These are phyloP conservation scores for Drosophila sordidapex DNA, from an alignment of 2,888 invertebrate genomes.

Conservation along the genomic window DNA sequence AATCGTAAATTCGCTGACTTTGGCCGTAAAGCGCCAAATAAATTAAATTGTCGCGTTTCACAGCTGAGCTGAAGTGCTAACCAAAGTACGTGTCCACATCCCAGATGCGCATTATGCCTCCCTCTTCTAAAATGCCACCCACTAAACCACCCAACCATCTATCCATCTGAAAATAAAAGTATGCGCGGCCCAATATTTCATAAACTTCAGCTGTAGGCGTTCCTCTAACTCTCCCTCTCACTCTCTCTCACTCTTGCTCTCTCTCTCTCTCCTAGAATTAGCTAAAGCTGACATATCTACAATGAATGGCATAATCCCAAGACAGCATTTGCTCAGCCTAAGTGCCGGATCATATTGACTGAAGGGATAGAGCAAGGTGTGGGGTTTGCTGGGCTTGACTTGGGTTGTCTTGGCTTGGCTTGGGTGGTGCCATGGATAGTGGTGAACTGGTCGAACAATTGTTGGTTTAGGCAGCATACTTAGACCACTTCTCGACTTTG, in stretches of 20 bases:
- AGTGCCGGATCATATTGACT: constrained; percentile 26
- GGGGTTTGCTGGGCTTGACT: background rate
- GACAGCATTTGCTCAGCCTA: constrained; percentile 62
- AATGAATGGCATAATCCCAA: constrained; percentile 64
- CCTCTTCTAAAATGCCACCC: background rate
- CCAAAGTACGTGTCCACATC: constrained; percentile 67
- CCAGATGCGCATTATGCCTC: constrained; percentile 30
- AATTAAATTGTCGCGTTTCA: constrained; percentile 77
- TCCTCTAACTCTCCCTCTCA: background rate
- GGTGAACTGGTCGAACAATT: constrained; percentile 17
- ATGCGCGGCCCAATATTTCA: constrained; percentile 67
- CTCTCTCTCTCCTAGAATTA: constrained; percentile 55
- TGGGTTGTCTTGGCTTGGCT: background rate
- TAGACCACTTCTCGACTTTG: constrained; percentile 24
- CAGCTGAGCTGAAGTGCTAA: constrained; percentile 79
- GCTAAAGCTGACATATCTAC: constrained; percentile 68
- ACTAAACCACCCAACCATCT: background rate
- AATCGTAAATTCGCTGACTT: constrained; percentile 80
- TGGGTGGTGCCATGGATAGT: background rate
- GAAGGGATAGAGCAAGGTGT: background rate
- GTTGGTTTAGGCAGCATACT: constrained; percentile 34
- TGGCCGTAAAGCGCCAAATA: constrained; percentile 71
- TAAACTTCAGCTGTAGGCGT: constrained; percentile 49
- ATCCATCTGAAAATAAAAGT: constrained; percentile 35
- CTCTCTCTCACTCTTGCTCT: background rate